Evolutionary conservation across 2,113 vertebrate genomes (phyloP), one percentile per base, ranked within the genome.

Genomic region (Tupaia tana): DNA sequence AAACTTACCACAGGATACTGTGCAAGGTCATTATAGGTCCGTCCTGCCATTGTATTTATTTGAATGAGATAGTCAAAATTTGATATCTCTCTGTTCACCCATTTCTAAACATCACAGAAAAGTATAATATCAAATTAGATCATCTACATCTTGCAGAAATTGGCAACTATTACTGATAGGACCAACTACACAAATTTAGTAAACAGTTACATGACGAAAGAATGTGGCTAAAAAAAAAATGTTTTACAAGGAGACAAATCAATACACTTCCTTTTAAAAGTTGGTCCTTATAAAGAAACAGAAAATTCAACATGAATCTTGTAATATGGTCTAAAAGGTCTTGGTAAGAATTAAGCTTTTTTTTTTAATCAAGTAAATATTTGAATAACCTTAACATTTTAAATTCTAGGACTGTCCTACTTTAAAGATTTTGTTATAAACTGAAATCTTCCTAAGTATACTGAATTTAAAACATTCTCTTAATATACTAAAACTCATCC

Each of bases 61-160:
- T 99, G 99, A 98, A 99, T 99, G 98, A 99, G 98, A 97, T 99
- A 99, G 97, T 99, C 99, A 91, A 99, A 99, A 98, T 99, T 99
- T 93, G 99, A 99, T 97, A 99, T 99, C 94, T 99, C 99, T 95
- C 99, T 98, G 97, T 99, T 99, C 92, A 99, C 99, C 99, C 99
- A 99, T 99, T 99, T 99, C 99, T 99, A 98, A 84, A 97, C 18
- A 85, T 69, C 11, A 97, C 69, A 97, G 73, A 80, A 95, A 90
- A 89, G 24, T 91, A 27, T 66, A 77, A 95, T 22, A 95, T 78
- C 2, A 22, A 96, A 82, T 83, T 58, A 94, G 3, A 52, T 95
- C 63, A 10, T 34, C 43, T 94, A 4, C 22, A 70, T 66, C 12
- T 88, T 69, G 89, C 67, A 85, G n/a, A 85, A 90, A 84, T 25